Evolutionary conservation across 2,797 vertebrate genomes (phyloP), one percentile per base, ranked within the genome.

Genomic region (Tympanoctomys barrerae): DNA sequence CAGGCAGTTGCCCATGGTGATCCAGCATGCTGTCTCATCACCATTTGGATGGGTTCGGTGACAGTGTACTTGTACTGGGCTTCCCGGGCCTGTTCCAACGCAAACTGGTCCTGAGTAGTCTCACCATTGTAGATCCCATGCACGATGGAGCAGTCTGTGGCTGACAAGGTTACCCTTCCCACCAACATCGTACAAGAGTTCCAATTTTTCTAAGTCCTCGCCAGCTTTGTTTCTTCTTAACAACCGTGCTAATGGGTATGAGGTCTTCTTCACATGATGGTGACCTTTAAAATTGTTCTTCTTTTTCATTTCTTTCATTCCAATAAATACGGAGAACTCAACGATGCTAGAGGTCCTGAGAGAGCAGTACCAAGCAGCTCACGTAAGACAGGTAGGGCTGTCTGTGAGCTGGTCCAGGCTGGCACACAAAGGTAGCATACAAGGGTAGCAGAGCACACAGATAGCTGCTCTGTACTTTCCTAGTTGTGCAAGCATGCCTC

Each of bases 261-360:
- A 80, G 39, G 70, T 49, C 49, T 92, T 49, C 46, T 92, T 18
- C 66, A 33, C 42, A 84, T 7, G 39, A 46, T 62, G 19, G 7
- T 39, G 8, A 83, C 62, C 80, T 57, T 77, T 33, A 86, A 52
- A 79, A 52, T 90, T 92, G 78, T 31, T 19, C 84, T 90, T 71
- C 70, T 22, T 75, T 75, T 75, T 75, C 22, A 12, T 71, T 71
- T 73, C 36, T 73, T 42, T 73, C 39, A 93, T 94, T 96, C 94
- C 96, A 94, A 33, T 82, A 98, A 96, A 96, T 97, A 98, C 87
- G 96, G 97, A 97, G 98, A 97, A 94, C 96, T 96, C 93, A 91
- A 75, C 94, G 97, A 96, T 39, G 83, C 87, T 94, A 95, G 94
- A 97, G 97, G 70, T 86, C 80, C 96, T 80, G 71, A 66, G 75